phyloP scores from a whole-genome alignment of 2,797 vertebrate genomes.

The Spondyliosoma cantharus region DNA sequence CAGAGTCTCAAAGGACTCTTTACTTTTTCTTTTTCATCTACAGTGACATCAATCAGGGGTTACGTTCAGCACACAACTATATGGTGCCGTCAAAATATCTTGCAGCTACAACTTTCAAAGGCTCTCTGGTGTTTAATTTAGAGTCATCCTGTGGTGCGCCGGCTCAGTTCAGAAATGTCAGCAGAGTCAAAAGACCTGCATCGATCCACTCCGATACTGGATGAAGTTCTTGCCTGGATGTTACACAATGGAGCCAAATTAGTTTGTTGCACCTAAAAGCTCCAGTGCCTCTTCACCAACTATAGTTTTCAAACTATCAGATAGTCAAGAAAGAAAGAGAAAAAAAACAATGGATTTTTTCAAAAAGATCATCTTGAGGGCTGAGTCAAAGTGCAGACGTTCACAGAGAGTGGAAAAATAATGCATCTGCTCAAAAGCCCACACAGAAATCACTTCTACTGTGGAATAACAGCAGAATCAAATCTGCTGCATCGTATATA shows the following conservation, averaged over 20 bases:
- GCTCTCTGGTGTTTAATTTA: not conserved
- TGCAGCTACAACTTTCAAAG: not conserved
- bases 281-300: not conserved
- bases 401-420: not conserved
- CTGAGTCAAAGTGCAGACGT: not conserved
- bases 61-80: too few species aligned
- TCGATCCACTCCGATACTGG: conserved; percentile 9
- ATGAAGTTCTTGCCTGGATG: not conserved
- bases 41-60: too few species aligned
- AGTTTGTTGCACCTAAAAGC: conserved; percentile 6
- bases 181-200: not conserved
- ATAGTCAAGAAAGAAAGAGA: too few species aligned
- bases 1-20: not conserved
- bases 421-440: not conserved
- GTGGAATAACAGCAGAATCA: not conserved
- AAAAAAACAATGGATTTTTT: conserved; percentile 1
- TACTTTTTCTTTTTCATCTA: too few species aligned
- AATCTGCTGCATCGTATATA: not conserved
- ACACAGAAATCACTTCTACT: not conserved
- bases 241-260: conserved; percentile 2
- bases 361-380: not conserved
- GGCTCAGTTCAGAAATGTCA: not conserved
- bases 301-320: not conserved
- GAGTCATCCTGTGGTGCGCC: not conserved
- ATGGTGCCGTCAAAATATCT: not conserved